Base-by-base conservation (phyloP, 2,888 invertebrate genomes). In the Caenorhabditis panamensis region DNA sequence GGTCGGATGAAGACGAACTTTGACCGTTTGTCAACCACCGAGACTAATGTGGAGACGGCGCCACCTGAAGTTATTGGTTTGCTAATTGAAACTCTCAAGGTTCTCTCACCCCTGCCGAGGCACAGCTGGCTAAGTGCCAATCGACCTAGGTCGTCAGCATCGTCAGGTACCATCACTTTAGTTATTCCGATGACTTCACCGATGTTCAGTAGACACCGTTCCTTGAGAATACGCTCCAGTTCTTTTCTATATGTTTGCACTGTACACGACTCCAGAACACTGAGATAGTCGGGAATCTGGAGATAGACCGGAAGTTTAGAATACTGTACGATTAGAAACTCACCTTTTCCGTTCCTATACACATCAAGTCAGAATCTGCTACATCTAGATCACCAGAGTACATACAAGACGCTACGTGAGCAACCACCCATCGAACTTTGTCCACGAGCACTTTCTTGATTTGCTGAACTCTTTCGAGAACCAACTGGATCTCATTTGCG, bases 21-120 rank as follows among this genome's bases (percentile, higher is more conserved):
- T 9, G 69, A 28, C 3, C 86, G 47, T 67, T 85, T 85, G 26
- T 86, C 86, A 4, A 83, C 53, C 16, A 84, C 83, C 13, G 82
- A 66, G 1, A 73, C 73, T 16, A 79, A 18, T 13, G 54, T 18
- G 5, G 79, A 79, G 1, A 68, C n/a, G 2, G 73, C 61, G 2
- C 79, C 79, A 13, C 79, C 69, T 78, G 36, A 18, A 63, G 44
- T 16, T 28, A n/a, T 54, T 54, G 13, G n/a, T 26, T 28, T 54
- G 26, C 16, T 26, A n/a, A 26, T 54, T 26, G 6, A n/a, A 28
- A 49, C 18, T 41, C 8, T 28, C 1, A 44, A 54, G 18, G 31
- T 16, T 37, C 24, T 37, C 26, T 51, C 64, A 86, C 87, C 86
- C 79, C 87, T 63, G 36, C 86, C 87, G 18, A 87, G 71, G 68